phyloP scores from a whole-genome alignment of 2,888 invertebrate genomes.

The Volucella bombylans region DNA sequence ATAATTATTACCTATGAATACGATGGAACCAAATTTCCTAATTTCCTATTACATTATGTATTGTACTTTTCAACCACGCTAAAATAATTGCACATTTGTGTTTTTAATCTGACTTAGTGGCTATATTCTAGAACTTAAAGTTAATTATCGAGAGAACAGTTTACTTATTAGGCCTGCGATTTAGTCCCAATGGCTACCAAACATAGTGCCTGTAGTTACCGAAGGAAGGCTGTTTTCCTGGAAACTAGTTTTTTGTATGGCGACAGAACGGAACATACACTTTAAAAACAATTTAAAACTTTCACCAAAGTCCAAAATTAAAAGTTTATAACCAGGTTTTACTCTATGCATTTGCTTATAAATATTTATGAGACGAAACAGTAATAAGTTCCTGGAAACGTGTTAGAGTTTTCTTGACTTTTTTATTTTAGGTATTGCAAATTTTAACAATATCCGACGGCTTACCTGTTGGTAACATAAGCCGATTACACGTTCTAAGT shows the following conservation, averaged over 20 bases:
- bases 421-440: background rate
- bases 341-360: background rate
- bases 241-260: conserved; percentile 39
- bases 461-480: conserved; percentile 85
- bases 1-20: too few relatives aligned
- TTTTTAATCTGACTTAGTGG: too few relatives aligned
- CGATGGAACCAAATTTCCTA: too few relatives aligned
- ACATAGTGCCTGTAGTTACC: too few relatives aligned
- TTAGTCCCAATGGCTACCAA: too few relatives aligned
- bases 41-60: too few relatives aligned
- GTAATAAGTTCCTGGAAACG: conserved; percentile 17
- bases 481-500: conserved; percentile 86
- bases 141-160: too few relatives aligned
- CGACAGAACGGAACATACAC: conserved; percentile 22
- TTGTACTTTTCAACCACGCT: too few relatives aligned
- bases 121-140: too few relatives aligned
- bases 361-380: conserved; percentile 14
- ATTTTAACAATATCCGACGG: conserved; percentile 12
- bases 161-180: too few relatives aligned
- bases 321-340: conserved; percentile 17
- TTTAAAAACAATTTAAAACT: conserved; percentile 18
- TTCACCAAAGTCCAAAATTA: conserved; percentile 29
- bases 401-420: background rate
- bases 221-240: conserved; percentile 1
- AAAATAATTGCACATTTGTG: too few relatives aligned